Evolutionary conservation across 2,888 invertebrate species (phyloP).

Genomic region (Geophilus truncorum): DNA sequence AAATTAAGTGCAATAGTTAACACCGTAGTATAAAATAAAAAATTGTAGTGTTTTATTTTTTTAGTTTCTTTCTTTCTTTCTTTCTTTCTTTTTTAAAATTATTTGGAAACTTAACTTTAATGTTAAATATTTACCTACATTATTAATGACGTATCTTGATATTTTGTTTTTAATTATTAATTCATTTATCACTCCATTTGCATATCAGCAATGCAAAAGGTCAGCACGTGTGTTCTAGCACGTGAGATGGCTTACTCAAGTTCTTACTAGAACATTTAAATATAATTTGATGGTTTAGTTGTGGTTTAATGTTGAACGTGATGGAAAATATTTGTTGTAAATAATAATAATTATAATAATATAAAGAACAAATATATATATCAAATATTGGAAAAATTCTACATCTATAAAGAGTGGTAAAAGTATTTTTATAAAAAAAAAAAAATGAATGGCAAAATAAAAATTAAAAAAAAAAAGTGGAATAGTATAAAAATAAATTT

Average conservation of each 20-base stretch:
- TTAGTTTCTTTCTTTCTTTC: too few relatives aligned
- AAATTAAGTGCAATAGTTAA: neutral
- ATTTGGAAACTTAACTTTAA: neutral
- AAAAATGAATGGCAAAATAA: neutral
- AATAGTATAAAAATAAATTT: neutral
- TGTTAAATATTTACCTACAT: slow-evolving; percentile 16
- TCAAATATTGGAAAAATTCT: neutral
- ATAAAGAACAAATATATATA: neutral
- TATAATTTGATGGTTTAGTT: neutral
- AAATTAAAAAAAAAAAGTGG: neutral
- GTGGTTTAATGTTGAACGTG: neutral
- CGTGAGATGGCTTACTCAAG: neutral
- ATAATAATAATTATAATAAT: neutral
- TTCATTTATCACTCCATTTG: slow-evolving; percentile 8
- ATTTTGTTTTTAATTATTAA: neutral
- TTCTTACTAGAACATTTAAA: neutral
- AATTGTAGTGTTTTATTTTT: neutral
- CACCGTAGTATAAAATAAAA: neutral
- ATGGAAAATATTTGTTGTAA: neutral
- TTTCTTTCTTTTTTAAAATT: neutral
- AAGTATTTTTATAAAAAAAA: neutral
- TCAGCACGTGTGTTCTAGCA: slow-evolving; percentile 20
- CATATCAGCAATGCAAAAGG: slow-evolving; percentile 23
- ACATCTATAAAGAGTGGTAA: neutral
- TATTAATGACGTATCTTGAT: neutral